phyloP scores from a whole-genome alignment of 2,113 vertebrate genomes.

The Microtus oregoni region DNA sequence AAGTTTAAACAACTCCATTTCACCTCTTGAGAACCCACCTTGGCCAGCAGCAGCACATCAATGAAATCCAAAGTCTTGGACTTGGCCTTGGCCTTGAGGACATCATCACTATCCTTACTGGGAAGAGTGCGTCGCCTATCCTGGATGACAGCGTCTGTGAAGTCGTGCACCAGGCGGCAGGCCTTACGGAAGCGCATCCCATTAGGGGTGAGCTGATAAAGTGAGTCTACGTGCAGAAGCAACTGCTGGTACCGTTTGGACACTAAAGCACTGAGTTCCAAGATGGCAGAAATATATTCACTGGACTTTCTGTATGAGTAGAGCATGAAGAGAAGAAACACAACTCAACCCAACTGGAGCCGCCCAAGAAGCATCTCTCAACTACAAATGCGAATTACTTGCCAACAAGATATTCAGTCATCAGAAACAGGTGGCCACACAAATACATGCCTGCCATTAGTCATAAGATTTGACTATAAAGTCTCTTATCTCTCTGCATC shows the following conservation, averaged over 20 bases:
- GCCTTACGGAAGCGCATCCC: constrained; percentile 87
- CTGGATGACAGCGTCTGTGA: constrained; percentile 88
- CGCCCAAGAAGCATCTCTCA: neutral
- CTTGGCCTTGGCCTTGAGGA: constrained; percentile 65
- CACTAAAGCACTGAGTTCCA: constrained; percentile 90
- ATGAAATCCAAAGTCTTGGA: constrained; percentile 90
- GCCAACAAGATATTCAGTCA: neutral
- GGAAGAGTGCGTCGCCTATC: constrained; percentile 79
- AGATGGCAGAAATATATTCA: constrained; percentile 90
- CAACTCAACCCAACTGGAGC: neutral
- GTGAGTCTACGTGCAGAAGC: constrained; percentile 86
- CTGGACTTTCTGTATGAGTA: constrained; percentile 82
- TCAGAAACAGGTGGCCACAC: neutral
- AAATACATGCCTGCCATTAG: neutral
- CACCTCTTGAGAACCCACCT: constrained; percentile 80
- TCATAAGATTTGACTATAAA: neutral
- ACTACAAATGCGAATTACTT: neutral
- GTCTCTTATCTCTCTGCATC: neutral
- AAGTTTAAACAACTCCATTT: neutral
- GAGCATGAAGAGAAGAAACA: neutral
- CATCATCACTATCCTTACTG: constrained; percentile 64
- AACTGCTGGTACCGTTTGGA: constrained; percentile 81
- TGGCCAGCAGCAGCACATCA: constrained; percentile 91
- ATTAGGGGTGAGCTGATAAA: constrained; percentile 86
- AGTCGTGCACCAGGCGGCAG: constrained; percentile 89